Percentiles rank a stretch among this genome's conserved stretches.
Conservation (phyloP, 2,797 vertebrate genomes). For the Chanos chanos region DNA sequence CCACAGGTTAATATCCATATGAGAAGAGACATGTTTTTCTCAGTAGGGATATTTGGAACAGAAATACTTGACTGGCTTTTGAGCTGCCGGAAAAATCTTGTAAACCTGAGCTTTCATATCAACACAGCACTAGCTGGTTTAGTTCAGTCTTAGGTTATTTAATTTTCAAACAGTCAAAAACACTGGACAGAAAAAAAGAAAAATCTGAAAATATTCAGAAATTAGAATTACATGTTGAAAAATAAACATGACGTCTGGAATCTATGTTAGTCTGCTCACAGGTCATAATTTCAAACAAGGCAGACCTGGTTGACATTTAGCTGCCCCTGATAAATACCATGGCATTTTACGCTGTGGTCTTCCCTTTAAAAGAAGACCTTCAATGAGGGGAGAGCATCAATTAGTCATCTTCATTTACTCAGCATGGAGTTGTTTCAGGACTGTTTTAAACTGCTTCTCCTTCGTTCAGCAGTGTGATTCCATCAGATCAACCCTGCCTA, state of each 20-base stretch:
- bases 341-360: slow-evolving; percentile 53
- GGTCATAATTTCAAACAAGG: slow-evolving; percentile 46
- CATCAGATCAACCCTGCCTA: slow-evolving; percentile 41
- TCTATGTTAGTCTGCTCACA: slow-evolving; percentile 43
- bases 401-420: slow-evolving; percentile 43
- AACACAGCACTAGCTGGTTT: too few relatives aligned
- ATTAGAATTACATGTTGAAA: too few relatives aligned
- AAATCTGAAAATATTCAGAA: too few relatives aligned
- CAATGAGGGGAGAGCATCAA: slow-evolving; percentile 43
- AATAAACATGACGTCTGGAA: slow-evolving; percentile 44
- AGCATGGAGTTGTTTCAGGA: slow-evolving; percentile 43
- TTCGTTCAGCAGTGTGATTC: slow-evolving; percentile 34
- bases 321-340: slow-evolving; percentile 53
- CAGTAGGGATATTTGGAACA: too few relatives aligned
- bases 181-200: too few relatives aligned
- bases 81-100: too few relatives aligned
- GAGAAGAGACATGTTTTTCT: too few relatives aligned
- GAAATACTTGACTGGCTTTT: too few relatives aligned
- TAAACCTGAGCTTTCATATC: too few relatives aligned
- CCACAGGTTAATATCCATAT: too few relatives aligned
- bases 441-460: slow-evolving; percentile 43
- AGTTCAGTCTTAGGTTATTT: too few relatives aligned
- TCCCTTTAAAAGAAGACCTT: slow-evolving; percentile 46
- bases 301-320: slow-evolving; percentile 49
- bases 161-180: too few relatives aligned